These are phyloP conservation scores for Bombus waltoni DNA, from an alignment of 1,140 invertebrate species.

Conservation along the genomic window DNA sequence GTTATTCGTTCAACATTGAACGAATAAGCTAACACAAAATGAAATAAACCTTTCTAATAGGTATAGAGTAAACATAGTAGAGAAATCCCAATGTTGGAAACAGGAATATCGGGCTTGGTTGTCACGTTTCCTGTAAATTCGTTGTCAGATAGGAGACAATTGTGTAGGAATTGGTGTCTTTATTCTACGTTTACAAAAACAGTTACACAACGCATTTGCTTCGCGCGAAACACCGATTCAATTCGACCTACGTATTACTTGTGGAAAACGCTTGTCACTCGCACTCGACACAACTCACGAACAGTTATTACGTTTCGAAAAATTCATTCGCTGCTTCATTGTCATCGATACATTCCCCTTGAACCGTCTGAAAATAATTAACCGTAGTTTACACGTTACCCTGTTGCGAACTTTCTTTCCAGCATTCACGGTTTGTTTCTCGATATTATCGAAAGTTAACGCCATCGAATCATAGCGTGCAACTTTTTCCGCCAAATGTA, in stretches of 20 bases:
- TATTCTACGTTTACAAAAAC: background rate
- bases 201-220: background rate
- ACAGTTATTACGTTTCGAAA: background rate
- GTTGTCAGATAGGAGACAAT: too few species aligned
- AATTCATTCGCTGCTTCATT: background rate
- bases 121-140: too few species aligned
- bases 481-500: slow-evolving; percentile 27
- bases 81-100: too few species aligned
- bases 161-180: too few species aligned
- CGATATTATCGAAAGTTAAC: slow-evolving; percentile 30
- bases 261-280: background rate
- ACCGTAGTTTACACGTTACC: background rate
- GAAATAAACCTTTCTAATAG: too few species aligned
- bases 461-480: background rate
- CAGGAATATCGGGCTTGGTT: too few species aligned
- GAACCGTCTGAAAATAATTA: slow-evolving; percentile 21
- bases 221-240: background rate
- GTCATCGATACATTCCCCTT: background rate
- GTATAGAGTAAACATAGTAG: too few species aligned
- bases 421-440: background rate
- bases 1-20: too few species aligned
- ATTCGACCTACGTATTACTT: background rate
- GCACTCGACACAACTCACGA: background rate
- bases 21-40: background rate
- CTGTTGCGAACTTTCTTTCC: slow-evolving; percentile 1